Conservation (phyloP, 2,888 invertebrate species). For the Notodonta dromedarius region DNA sequence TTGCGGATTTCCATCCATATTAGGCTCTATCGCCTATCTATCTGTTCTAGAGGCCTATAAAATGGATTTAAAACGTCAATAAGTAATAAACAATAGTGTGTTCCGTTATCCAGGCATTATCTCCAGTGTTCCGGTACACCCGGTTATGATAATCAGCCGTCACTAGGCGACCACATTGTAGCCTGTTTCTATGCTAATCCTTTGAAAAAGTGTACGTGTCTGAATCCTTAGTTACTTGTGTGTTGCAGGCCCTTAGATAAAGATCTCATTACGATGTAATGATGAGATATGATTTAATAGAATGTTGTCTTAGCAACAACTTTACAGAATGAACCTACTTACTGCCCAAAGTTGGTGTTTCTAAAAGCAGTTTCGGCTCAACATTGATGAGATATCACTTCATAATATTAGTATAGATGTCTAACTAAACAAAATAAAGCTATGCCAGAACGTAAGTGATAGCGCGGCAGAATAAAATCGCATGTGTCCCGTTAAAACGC, state of each 20-base stretch:
- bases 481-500: slow-evolving; percentile 8
- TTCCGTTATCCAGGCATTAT: background rate
- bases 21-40: background rate
- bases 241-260: no score
- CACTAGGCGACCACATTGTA: background rate
- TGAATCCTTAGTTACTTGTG: background rate
- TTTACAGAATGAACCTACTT: no score
- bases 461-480: background rate
- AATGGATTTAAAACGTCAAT: slow-evolving; percentile 1
- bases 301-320: no score
- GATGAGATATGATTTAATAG: no score
- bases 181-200: slow-evolving; percentile 1
- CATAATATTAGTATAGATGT: background rate
- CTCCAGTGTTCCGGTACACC: background rate
- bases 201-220: background rate
- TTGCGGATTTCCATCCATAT: background rate
- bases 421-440: no score
- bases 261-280: background rate
- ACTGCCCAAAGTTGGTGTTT: no score
- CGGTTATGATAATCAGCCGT: slow-evolving; percentile 6
- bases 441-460: background rate
- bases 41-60: background rate
- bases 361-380: no score
- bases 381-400: no score
- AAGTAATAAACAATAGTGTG: slow-evolving; percentile 4